Evolutionary conservation across 2,113 vertebrate genomes (phyloP).

Genomic region (Merops nubicus): DNA sequence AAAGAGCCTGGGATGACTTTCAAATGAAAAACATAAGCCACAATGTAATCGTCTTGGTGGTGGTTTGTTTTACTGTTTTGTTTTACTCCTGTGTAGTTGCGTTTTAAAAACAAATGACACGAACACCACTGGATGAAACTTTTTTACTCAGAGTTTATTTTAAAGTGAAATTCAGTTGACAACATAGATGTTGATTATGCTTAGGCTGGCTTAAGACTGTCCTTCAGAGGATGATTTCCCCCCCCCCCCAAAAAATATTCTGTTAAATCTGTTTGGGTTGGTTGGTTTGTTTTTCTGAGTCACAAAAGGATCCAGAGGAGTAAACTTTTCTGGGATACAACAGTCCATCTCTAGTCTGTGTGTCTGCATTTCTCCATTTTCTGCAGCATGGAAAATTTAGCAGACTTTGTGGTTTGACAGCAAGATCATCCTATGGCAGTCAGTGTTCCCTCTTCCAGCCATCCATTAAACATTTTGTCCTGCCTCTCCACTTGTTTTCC

Average conservation of each 20-base stretch:
- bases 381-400: neutral
- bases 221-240: neutral
- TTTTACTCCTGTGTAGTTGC: neutral
- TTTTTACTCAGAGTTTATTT: neutral
- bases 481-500: neutral
- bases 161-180: neutral
- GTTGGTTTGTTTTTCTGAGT: no score
- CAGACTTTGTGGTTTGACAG: neutral
- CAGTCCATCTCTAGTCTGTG: neutral
- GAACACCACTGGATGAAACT: neutral
- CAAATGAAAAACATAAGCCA: neutral
- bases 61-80: constrained; percentile 26
- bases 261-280: neutral
- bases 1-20: neutral
- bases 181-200: neutral
- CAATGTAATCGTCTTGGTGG: neutral
- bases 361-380: neutral
- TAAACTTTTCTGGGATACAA: neutral
- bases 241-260: no score
- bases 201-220: neutral
- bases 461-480: neutral
- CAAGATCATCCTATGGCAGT: neutral
- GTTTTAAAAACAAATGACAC: neutral
- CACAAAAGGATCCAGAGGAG: neutral
- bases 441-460: neutral